These are phyloP conservation scores for Plestiodon gilberti DNA, from an alignment of 2,113 vertebrate genomes.

Conservation along the genomic window DNA sequence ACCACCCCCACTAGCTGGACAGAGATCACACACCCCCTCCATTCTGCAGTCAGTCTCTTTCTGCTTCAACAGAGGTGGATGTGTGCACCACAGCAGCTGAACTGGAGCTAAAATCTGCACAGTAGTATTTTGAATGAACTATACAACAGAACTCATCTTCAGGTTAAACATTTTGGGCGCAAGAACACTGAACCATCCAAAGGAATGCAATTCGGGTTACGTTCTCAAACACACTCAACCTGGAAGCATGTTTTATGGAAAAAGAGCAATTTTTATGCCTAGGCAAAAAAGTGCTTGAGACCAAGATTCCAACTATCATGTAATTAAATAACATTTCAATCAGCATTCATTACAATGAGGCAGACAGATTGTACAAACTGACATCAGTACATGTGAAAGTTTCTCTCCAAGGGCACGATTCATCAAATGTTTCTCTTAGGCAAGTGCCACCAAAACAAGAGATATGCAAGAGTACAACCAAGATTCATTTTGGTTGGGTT, in stretches of 20 bases:
- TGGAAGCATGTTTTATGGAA: neutral
- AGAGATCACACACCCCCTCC: neutral
- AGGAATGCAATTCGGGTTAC: neutral
- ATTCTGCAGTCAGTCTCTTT: neutral
- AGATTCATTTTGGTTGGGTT: neutral
- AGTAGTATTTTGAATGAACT: constrained; percentile 1
- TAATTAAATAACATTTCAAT: constrained; percentile 64
- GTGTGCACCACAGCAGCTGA: neutral
- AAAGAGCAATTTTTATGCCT: neutral
- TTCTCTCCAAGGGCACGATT: neutral
- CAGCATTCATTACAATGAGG: constrained; percentile 65
- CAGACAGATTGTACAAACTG: constrained; percentile 57
- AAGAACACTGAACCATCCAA: constrained; percentile 9
- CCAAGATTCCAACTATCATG: constrained; percentile 21
- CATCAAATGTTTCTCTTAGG: neutral
- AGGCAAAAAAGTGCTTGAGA: constrained; percentile 29
- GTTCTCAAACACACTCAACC: neutral
- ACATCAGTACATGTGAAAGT: constrained; percentile 63
- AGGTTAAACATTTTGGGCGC: neutral
- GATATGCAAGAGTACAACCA: neutral
- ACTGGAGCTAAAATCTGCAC: neutral
- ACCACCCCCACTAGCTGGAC: too few species aligned
- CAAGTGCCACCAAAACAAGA: neutral
- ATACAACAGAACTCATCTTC: constrained; percentile 13
- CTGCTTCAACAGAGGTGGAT: neutral